Percentiles rank a stretch among this genome's conserved stretches.
Conservation (phyloP, 2,113 vertebrate species). For the Pelmatolapia mariae region DNA sequence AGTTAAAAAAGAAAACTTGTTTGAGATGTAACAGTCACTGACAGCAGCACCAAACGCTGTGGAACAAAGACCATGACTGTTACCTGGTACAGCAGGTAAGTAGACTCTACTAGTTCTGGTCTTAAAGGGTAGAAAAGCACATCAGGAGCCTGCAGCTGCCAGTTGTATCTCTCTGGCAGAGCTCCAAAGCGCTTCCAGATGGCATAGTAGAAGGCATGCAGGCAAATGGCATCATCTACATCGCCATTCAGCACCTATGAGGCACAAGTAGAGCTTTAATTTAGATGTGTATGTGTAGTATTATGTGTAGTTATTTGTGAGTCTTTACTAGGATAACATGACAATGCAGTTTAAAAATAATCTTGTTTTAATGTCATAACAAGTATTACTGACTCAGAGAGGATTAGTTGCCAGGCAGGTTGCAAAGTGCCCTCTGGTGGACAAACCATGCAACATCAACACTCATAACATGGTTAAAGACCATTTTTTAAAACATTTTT, state of each 20-base stretch:
- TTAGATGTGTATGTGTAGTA: background rate
- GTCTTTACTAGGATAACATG: background rate
- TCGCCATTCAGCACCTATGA: constrained; percentile 90
- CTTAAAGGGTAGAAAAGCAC: constrained; percentile 94
- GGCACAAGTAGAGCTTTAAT: background rate
- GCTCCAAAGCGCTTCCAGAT: constrained; percentile 98
- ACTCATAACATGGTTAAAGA: background rate
- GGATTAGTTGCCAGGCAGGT: background rate
- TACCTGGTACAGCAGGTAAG: constrained; percentile 97
- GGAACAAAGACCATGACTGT: background rate
- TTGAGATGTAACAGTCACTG: background rate
- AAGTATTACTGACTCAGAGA: background rate
- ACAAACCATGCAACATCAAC: background rate
- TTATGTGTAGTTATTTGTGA: background rate
- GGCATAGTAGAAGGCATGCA: constrained; percentile 98
- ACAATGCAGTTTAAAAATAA: background rate
- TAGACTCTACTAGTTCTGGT: constrained; percentile 95
- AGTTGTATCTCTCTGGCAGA: constrained; percentile 96
- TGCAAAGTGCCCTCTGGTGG: background rate
- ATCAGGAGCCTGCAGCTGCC: constrained; percentile 95
- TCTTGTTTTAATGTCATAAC: background rate
- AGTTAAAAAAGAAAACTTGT: background rate
- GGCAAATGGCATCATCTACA: constrained; percentile 96
- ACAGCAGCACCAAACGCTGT: background rate
- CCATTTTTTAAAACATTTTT: background rate